Conservation (phyloP, 2,888 invertebrate genomes). For the Strigamia maritima region DNA sequence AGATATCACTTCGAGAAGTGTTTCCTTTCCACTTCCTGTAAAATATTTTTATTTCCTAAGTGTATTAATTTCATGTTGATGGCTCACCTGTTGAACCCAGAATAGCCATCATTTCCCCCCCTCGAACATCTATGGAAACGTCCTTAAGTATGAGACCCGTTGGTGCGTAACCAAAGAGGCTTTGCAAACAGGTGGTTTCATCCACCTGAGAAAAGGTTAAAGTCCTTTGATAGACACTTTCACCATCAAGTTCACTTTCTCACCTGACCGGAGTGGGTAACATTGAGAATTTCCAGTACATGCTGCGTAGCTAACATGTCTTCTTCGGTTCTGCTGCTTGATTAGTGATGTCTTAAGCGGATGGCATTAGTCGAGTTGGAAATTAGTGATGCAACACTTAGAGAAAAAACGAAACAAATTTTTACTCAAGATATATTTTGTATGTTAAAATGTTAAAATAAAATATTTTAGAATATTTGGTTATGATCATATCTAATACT, state of each 20-base stretch:
- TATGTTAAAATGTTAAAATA: too few relatives aligned
- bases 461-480: too few relatives aligned
- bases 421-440: too few relatives aligned
- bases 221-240: conserved; percentile 17
- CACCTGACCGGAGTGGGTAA: conserved; percentile 84
- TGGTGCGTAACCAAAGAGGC: conserved; percentile 71
- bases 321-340: background rate
- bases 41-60: background rate
- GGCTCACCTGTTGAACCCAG: conserved; percentile 80
- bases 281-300: conserved; percentile 79
- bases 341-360: background rate
- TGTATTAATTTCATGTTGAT: background rate
- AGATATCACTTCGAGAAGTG: conserved; percentile 82
- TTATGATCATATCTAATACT: too few relatives aligned
- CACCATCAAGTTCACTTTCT: conserved; percentile 48
- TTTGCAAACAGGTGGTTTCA: conserved; percentile 61
- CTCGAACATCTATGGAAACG: conserved; percentile 83
- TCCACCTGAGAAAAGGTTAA: conserved; percentile 42
- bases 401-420: background rate
- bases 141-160: conserved; percentile 86
- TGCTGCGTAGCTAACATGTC: conserved; percentile 57
- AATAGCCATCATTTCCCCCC: conserved; percentile 89
- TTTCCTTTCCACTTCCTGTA: conserved; percentile 87
- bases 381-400: background rate
- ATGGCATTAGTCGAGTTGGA: background rate